Percentiles rank a stretch among this genome's conserved stretches.
These are phyloP conservation scores for Phyllostomus hastatus DNA, from an alignment of 2,113 vertebrate species.

Conservation along the genomic window DNA sequence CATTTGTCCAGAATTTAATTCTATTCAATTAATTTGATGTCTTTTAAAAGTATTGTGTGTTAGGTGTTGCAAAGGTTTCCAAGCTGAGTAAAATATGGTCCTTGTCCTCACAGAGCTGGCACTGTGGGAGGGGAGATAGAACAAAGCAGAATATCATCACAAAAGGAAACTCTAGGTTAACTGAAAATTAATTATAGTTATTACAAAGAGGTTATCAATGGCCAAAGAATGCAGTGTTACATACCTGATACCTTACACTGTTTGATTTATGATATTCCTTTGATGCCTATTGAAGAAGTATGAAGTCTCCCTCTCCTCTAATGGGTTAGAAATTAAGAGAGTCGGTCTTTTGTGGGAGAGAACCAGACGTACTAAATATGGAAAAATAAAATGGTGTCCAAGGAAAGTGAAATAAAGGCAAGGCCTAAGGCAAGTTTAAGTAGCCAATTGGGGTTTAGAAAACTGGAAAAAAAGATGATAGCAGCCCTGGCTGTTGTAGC, in stretches of 20 bases:
- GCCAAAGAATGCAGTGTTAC: not conserved
- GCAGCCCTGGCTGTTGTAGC: too few relatives aligned
- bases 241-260: not conserved
- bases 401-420: not conserved
- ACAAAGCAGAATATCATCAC: not conserved
- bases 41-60: not conserved
- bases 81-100: not conserved
- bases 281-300: not conserved
- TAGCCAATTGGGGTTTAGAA: not conserved
- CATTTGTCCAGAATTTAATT: conserved; percentile 16
- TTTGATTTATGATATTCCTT: not conserved
- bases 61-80: not conserved
- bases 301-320: not conserved
- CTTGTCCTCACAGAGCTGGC: not conserved
- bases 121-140: not conserved
- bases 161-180: not conserved
- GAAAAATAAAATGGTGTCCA: not conserved
- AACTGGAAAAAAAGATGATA: not conserved
- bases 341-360: not conserved
- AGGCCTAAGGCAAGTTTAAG: not conserved
- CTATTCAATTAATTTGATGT: not conserved
- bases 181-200: not conserved
- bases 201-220: not conserved
- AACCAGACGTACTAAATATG: not conserved
- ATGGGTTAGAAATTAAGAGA: not conserved